Conservation (phyloP, 35 echinoderm and acorn worm species). For the Eucidaris tribuloides region DNA sequence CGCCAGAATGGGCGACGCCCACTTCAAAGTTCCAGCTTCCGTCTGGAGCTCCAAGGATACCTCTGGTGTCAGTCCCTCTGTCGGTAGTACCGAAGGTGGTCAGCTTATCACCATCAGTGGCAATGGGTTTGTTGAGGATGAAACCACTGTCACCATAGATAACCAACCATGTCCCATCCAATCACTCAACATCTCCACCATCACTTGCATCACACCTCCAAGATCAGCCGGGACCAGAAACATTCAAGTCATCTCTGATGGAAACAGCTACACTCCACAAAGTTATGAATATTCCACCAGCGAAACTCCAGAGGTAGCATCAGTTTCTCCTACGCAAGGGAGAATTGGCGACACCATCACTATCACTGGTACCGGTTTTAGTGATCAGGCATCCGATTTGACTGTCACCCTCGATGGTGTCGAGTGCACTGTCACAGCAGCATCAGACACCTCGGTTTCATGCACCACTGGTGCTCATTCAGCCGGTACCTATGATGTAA, state of each 20-base stretch:
- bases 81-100: slow-evolving; percentile 71
- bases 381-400: background rate
- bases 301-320: slow-evolving; percentile 51
- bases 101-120: slow-evolving; percentile 74
- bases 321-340: slow-evolving; percentile 54
- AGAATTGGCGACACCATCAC: slow-evolving; percentile 59
- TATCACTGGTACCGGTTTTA: slow-evolving; percentile 59
- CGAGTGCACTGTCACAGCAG: slow-evolving; percentile 39
- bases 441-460: slow-evolving; percentile 9
- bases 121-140: slow-evolving; percentile 65
- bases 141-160: slow-evolving; percentile 49
- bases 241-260: slow-evolving; percentile 41
- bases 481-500: slow-evolving; percentile 60
- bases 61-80: slow-evolving; percentile 44
- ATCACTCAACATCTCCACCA: slow-evolving; percentile 50
- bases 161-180: slow-evolving; percentile 47
- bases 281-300: slow-evolving; percentile 11
- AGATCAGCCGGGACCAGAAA: background rate
- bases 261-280: background rate
- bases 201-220: slow-evolving; percentile 50
- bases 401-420: slow-evolving; percentile 60
- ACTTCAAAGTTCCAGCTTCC: background rate
- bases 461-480: slow-evolving; percentile 63
- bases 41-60: slow-evolving; percentile 40
- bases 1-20: slow-evolving; percentile 17